A percentile compares a stretch with the other conserved stretches of the same genome.
Evolutionary conservation across 2,888 invertebrate genomes (phyloP).

Genomic region (Tetrapedia diversipes): DNA sequence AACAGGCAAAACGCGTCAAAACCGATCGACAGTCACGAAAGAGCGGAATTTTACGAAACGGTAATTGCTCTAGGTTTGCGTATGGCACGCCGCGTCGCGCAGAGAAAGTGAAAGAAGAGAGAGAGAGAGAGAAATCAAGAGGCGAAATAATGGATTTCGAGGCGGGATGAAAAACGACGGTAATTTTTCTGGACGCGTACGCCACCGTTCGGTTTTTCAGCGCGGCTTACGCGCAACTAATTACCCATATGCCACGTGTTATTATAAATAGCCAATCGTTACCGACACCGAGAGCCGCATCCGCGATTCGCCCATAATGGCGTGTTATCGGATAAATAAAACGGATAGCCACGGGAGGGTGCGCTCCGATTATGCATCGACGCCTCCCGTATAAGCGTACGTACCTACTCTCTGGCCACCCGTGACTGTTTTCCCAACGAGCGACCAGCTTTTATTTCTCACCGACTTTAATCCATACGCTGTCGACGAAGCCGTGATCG

Average conservation of each 20-base stretch:
- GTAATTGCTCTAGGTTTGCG: conserved; percentile 41
- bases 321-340: conserved; percentile 83
- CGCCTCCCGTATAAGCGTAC: conserved; percentile 70
- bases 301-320: conserved; percentile 81
- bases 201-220: conserved; percentile 73
- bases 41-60: conserved; percentile 36
- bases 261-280: conserved; percentile 83
- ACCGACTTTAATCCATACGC: conserved; percentile 48
- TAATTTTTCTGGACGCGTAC: conserved; percentile 68
- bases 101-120: too few relatives aligned
- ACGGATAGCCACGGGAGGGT: conserved; percentile 79
- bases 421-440: conserved; percentile 59
- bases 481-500: conserved; percentile 37
- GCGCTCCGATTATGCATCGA: conserved; percentile 81
- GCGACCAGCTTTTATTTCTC: conserved; percentile 54
- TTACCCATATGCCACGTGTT: conserved; percentile 82
- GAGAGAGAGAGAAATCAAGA: conserved; percentile 33
- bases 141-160: conserved; percentile 62
- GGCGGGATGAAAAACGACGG: conserved; percentile 68
- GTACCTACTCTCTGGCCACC: conserved; percentile 56
- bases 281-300: conserved; percentile 80
- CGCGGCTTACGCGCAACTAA: conserved; percentile 80
- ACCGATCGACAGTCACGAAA: conserved; percentile 44
- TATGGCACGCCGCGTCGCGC: background rate
- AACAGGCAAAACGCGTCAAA: conserved; percentile 43